Evolutionary conservation across 2,113 vertebrate genomes (phyloP).

Genomic region (Hippocampus guttulatus): DNA sequence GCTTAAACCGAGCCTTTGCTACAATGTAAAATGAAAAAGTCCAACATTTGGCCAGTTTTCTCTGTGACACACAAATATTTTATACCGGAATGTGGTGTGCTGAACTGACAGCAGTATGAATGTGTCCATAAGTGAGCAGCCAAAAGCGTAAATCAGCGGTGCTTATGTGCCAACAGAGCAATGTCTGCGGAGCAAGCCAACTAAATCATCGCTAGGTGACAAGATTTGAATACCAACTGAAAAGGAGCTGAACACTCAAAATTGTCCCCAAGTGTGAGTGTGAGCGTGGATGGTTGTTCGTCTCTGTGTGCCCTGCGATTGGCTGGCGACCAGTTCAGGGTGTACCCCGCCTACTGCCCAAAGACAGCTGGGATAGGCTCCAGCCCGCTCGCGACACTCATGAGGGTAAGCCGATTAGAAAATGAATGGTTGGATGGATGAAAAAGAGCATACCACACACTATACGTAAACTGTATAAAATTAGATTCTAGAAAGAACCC

Average conservation of each 20-base stretch:
- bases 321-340: too few species aligned
- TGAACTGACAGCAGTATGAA: neutral
- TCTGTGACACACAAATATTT: conserved; percentile 9
- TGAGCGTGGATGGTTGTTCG: too few species aligned
- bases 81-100: neutral
- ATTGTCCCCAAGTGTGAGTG: too few species aligned
- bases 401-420: too few species aligned
- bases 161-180: conserved; percentile 19
- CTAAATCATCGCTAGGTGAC: neutral
- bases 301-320: too few species aligned
- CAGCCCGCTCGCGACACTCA: too few species aligned
- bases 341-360: too few species aligned
- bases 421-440: too few species aligned
- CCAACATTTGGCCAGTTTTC: conserved; percentile 27
- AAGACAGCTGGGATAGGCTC: too few species aligned
- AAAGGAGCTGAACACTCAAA: too few species aligned
- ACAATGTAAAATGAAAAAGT: conserved; percentile 25
- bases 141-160: conserved; percentile 8
- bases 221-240: too few species aligned
- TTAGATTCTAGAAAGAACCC: neutral
- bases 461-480: neutral
- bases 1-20: conserved; percentile 26
- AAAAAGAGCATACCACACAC: neutral
- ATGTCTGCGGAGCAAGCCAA: conserved; percentile 28
- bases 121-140: conserved; percentile 9